Conservation (phyloP, 64 coral and sea anemone species). For the Stichodactyla mertensii region DNA sequence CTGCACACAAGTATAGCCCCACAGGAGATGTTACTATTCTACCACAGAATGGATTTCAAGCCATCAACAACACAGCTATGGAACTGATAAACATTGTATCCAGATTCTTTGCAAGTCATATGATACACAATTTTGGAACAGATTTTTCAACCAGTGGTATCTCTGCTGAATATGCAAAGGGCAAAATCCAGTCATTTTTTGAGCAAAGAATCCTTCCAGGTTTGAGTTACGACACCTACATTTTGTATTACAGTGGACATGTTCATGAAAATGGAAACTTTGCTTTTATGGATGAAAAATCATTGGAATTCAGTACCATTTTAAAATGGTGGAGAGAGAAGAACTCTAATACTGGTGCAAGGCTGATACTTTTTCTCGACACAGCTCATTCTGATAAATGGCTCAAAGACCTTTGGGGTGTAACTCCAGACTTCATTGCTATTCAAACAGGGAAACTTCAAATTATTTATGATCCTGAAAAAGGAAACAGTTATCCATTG, state of each 20-base stretch:
- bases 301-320: slow-evolving; percentile 60
- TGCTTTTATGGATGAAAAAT: slow-evolving; percentile 85
- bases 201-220: slow-evolving; percentile 77
- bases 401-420: slow-evolving; percentile 65
- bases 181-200: slow-evolving; percentile 86
- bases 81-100: slow-evolving; percentile 77
- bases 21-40: slow-evolving; percentile 61
- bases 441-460: slow-evolving; percentile 77
- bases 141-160: slow-evolving; percentile 96
- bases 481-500: slow-evolving; percentile 65
- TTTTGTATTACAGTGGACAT: slow-evolving; percentile 95
- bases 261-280: slow-evolving; percentile 79
- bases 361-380: slow-evolving; percentile 83
- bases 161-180: slow-evolving; percentile 62
- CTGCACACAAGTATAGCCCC: slow-evolving; percentile 75
- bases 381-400: slow-evolving; percentile 92
- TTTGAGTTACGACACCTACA: slow-evolving; percentile 87
- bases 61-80: slow-evolving; percentile 69
- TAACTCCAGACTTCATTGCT: slow-evolving; percentile 75
- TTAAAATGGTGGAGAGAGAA: slow-evolving; percentile 68
- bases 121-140: slow-evolving; percentile 97
- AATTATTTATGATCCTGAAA: slow-evolving; percentile 61
- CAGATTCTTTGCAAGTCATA: slow-evolving; percentile 84
- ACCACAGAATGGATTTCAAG: slow-evolving; percentile 67
- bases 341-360: slow-evolving; percentile 64